Base-by-base conservation (phyloP, 1,140 invertebrate genomes). In the Vanessa atalanta region DNA sequence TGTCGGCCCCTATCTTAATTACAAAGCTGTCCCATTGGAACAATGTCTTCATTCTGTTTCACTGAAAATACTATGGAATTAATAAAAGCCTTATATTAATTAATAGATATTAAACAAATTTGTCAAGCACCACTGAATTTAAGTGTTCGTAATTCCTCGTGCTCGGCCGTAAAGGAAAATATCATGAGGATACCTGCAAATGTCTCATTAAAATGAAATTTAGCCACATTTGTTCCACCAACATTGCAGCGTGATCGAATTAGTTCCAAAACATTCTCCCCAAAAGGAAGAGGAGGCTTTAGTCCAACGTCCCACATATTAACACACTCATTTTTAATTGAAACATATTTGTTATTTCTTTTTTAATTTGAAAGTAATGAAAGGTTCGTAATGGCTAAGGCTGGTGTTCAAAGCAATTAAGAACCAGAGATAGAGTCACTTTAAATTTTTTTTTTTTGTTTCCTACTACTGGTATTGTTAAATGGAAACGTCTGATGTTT, bases 1-100 rank as follows among this genome's bases (percentile, higher is more conserved):
- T 61, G 37, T 71, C 12, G 65, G 48, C 55, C 60, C 66, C 55
- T 61, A 69, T 69, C 72, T 64, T 74, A 74, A 74, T 69, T 74
- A 74, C 66, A 74, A 69, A 74, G 72, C 60, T n/a, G 66, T 74
- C 66, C 60, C 26, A 43, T 61, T 13, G 37, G 47, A 67, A 63
- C 57, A 67, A 68, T 50, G 37, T 69, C 72, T 69, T 64, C 53
- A 55, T 64, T 57, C 66, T 74, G 43, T 65, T 74, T 73, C 65
- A 67, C 20, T 71, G 61, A 23, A 55, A 55, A 23, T 55, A 55
- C 16, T 55, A 16, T 55, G 16, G 9, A 57, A 12, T 23, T 23
- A 16, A 26, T 57, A 51, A 51, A 51, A 6, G 13, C n/a, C 48
- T 0, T 51, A 51, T 51, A 20, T 51, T 51, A 51, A 51, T 51